Base-by-base conservation (phyloP, 2,888 invertebrate species). In the Nowickia ferox region DNA sequence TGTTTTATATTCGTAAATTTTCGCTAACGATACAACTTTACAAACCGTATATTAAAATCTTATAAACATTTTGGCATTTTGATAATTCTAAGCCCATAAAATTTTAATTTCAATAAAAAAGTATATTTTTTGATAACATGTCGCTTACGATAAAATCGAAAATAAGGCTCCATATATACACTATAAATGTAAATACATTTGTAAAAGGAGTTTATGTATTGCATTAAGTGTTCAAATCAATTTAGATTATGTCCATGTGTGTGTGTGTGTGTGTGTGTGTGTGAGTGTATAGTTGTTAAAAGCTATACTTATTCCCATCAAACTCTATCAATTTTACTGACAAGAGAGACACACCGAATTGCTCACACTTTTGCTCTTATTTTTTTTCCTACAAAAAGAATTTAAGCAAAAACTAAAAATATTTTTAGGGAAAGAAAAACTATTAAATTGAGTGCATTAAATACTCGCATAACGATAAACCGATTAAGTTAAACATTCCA, bases 281-380 rank as follows among this genome's bases (percentile, higher is more conserved):
- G 13, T 44, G 40, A 55, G 22, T 51, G 44, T 65, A n/a, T 53
- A 42, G 53, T 55, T 68, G 76, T 61, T 71, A 79, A 63, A 59
- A 75, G 75, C 40, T 61, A 65, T 59, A 53, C 11, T 46, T 10
- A 40, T 38, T 66, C 66, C 61, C 65, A 75, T 86, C 82, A 75
- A 82, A 86, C 82, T 75, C 75, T 65, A 82, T 86, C 75, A 82
- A 86, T 75, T 85, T 82, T 53, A 74, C 75, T 82, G 82, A 82
- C 85, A 86, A 78, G 75, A 30, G 30, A 5, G 30, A 30, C 30
- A 61, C 30, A 59, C 40, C 63, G 74, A 84, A 63, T 75, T 44
- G n/a, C 55, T 76, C 11, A 48, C 2, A 48, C 59, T 76, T 38
- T 46, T 22, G 9, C 46, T 63, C 11, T 42, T 42, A 8, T 4